Conservation (phyloP, 2,113 vertebrate species). For the Myrmophylax atrothorax region DNA sequence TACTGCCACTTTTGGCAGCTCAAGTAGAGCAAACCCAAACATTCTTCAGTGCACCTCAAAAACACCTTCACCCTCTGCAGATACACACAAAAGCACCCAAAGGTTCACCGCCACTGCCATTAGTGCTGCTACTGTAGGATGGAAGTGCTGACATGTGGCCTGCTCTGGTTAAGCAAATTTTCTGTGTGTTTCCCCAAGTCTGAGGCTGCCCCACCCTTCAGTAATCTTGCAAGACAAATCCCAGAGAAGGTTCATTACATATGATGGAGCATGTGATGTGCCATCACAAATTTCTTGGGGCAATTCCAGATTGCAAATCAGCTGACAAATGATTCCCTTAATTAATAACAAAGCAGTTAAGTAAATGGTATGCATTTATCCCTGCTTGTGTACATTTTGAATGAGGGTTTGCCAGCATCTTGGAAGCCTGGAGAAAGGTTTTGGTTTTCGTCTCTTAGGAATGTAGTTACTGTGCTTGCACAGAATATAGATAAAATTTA, state of each 20-base stretch:
- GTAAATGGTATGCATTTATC: background rate
- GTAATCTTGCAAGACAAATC: conserved; percentile 7
- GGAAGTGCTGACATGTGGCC: background rate
- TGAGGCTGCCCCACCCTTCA: background rate
- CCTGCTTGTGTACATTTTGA: background rate
- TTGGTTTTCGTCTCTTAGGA: background rate
- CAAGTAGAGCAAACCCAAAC: background rate
- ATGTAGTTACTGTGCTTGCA: background rate
- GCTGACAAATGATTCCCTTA: background rate
- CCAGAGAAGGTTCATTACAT: background rate
- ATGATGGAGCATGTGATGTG: background rate
- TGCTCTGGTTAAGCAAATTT: background rate
- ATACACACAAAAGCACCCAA: background rate
- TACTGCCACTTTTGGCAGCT: background rate
- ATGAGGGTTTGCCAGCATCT: background rate
- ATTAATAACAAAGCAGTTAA: conserved; percentile 13
- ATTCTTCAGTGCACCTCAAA: background rate
- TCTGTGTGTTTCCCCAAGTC: background rate
- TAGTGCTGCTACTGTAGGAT: background rate
- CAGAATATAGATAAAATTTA: background rate
- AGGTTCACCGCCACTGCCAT: background rate
- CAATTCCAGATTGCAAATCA: background rate
- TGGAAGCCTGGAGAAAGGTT: background rate
- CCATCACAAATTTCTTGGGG: background rate
- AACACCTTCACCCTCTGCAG: background rate